A percentile compares a stretch with the other conserved stretches of the same genome.
These are phyloP conservation scores for Nylanderia fulva DNA, from an alignment of 1,140 invertebrate species.

Conservation along the genomic window DNA sequence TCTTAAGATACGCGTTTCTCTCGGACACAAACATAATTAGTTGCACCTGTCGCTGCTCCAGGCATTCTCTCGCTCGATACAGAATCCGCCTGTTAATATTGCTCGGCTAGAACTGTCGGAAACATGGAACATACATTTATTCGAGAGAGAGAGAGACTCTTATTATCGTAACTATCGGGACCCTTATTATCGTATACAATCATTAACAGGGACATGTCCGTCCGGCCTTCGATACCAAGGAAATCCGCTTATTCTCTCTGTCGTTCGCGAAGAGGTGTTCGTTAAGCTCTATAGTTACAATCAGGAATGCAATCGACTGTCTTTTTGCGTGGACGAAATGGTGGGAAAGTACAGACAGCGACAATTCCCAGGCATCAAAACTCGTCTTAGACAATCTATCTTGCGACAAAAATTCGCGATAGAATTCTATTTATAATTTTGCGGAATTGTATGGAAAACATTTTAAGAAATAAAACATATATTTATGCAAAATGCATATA, in stretches of 20 bases:
- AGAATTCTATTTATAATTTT: too few relatives aligned
- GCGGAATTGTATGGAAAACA: too few relatives aligned
- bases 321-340: neutral
- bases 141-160: slow-evolving; percentile 2
- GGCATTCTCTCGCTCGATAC: slow-evolving; percentile 38
- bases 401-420: too few relatives aligned
- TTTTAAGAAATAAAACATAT: too few relatives aligned
- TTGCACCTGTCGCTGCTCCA: slow-evolving; percentile 60
- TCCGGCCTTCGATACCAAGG: slow-evolving; percentile 45
- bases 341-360: neutral
- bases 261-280: neutral
- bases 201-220: neutral
- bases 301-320: slow-evolving; percentile 12
- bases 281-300: neutral
- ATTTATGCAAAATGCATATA: too few relatives aligned
- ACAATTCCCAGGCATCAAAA: neutral
- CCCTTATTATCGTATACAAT: slow-evolving; percentile 53
- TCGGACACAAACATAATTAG: slow-evolving; percentile 55
- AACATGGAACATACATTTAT: slow-evolving; percentile 24
- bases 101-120: slow-evolving; percentile 24
- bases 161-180: slow-evolving; percentile 54
- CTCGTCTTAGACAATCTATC: too few relatives aligned
- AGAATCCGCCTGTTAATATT: slow-evolving; percentile 57
- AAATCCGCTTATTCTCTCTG: neutral
- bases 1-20: slow-evolving; percentile 18